Conservation (phyloP, 2,113 vertebrate genomes). For the Pampusana beccarii region DNA sequence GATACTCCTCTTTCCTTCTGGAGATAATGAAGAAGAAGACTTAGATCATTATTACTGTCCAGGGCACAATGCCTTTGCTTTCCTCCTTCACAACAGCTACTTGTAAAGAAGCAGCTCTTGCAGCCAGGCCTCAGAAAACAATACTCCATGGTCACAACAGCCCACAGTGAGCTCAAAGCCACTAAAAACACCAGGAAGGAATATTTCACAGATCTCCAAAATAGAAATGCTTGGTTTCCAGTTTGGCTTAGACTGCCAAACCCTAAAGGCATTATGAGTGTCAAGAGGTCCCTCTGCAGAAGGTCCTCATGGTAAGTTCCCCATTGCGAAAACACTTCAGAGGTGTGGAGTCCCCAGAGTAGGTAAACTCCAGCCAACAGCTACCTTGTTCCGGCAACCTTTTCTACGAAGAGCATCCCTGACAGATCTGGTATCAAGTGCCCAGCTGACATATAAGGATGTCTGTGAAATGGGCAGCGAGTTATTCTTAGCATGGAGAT, state of each 20-base stretch:
- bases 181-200: neutral
- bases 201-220: neutral
- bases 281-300: neutral
- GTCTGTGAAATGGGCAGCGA: neutral
- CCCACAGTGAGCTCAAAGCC: neutral
- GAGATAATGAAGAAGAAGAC: slow-evolving; percentile 15
- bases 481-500: neutral
- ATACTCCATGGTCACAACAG: neutral
- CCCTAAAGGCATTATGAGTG: neutral
- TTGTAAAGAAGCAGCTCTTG: neutral
- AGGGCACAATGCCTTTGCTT: slow-evolving; percentile 19
- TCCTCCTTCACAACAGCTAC: slow-evolving; percentile 8
- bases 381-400: neutral
- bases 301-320: neutral
- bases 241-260: neutral
- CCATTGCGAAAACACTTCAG: neutral
- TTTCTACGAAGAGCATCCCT: neutral
- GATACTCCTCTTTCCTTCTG: neutral
- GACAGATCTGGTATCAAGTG: neutral
- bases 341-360: neutral
- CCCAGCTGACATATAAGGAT: neutral
- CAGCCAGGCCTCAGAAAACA: neutral
- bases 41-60: neutral
- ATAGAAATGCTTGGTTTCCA: neutral
- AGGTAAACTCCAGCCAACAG: neutral